A percentile compares a stretch with the other conserved stretches of the same genome.
Conservation (phyloP, 1,140 invertebrate species). For the Tetranychus urticae region DNA sequence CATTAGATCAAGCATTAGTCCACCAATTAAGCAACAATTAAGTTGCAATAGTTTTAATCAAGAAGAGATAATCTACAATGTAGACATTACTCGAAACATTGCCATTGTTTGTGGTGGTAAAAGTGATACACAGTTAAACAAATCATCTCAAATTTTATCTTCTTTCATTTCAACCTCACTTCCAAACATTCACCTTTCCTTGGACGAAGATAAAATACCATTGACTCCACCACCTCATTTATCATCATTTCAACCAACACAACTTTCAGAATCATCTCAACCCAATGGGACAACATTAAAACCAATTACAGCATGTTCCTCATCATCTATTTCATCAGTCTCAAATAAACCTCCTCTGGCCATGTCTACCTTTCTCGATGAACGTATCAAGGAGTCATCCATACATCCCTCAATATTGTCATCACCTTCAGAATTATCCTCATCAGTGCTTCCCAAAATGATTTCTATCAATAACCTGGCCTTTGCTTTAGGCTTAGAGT, state of each 20-base stretch:
- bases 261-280: no score
- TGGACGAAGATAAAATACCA: neutral
- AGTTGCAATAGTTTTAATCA: conserved; percentile 1
- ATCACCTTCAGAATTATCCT: no score
- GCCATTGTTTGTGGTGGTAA: neutral
- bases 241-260: neutral
- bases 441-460: neutral
- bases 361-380: no score
- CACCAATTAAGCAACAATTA: neutral
- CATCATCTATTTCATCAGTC: no score
- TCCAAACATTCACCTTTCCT: neutral
- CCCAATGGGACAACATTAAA: no score
- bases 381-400: no score
- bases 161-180: neutral
- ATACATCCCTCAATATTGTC: no score
- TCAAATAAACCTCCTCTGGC: no score
- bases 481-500: neutral
- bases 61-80: neutral
- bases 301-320: no score
- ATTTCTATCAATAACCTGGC: neutral
- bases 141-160: neutral
- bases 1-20: neutral
- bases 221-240: neutral
- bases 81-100: neutral
- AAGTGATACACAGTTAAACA: neutral